These are phyloP conservation scores for Aplodontia rufa DNA, from an alignment of 2,113 vertebrate genomes.

Conservation along the genomic window DNA sequence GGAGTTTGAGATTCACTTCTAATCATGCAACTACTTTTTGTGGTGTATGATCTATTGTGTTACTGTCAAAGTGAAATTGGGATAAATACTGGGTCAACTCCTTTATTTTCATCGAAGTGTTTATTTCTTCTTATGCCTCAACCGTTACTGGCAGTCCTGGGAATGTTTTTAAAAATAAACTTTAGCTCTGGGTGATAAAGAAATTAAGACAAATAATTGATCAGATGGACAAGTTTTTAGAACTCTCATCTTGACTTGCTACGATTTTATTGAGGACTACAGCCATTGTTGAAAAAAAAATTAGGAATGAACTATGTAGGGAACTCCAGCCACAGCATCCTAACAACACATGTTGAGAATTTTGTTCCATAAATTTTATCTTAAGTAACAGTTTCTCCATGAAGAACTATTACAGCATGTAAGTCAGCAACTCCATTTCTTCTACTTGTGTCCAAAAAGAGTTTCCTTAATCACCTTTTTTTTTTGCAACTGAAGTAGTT, in stretches of 20 bases:
- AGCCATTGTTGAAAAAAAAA: not conserved
- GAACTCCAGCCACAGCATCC: not conserved
- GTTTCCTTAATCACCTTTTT: not conserved
- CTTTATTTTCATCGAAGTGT: not conserved
- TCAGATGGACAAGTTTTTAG: not conserved
- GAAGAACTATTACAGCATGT: not conserved
- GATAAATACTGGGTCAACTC: not conserved
- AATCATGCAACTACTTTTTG: not conserved
- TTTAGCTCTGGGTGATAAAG: not conserved
- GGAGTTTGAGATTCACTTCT: not conserved
- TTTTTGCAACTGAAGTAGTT: not conserved
- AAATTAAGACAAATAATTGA: not conserved
- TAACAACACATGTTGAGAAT: not conserved
- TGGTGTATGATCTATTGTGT: not conserved
- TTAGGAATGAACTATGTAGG: not conserved
- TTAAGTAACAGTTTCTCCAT: not conserved
- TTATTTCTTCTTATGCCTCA: not conserved
- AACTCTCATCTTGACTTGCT: not conserved
- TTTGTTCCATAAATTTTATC: not conserved
- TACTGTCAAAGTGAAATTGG: not conserved
- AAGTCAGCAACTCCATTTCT: not conserved
- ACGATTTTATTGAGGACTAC: not conserved
- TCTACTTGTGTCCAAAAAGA: not conserved
- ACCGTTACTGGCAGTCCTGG: not conserved
- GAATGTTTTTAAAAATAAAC: constrained; percentile 16